These are phyloP conservation scores for Catocala fraxini DNA, from an alignment of 2,888 invertebrate species.

Conservation along the genomic window DNA sequence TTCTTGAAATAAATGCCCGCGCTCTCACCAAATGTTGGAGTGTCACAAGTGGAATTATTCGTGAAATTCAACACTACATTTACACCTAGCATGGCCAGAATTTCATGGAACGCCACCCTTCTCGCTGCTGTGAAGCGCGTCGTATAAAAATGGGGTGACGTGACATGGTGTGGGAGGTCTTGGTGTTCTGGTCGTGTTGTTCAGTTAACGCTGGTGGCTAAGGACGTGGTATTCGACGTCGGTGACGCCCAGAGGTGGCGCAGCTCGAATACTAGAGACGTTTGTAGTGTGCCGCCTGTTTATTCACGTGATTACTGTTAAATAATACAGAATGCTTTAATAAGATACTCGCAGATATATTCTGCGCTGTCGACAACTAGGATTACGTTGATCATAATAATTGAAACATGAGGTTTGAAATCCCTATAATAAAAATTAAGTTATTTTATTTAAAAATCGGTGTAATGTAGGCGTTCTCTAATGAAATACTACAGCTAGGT, in stretches of 20 bases:
- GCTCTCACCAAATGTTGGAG: constrained; percentile 62
- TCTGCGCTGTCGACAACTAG: too few species aligned
- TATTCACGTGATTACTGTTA: constrained; percentile 28
- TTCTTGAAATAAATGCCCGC: constrained; percentile 63
- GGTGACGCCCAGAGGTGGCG: constrained; percentile 54
- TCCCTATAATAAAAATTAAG: too few species aligned
- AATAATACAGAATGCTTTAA: constrained; percentile 18
- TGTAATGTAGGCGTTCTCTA: too few species aligned
- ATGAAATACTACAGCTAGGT: too few species aligned
- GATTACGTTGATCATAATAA: too few species aligned
- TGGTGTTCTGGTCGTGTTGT: constrained; percentile 54
- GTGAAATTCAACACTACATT: constrained; percentile 75
- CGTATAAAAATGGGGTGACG: constrained; percentile 28
- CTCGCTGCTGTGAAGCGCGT: constrained; percentile 5
- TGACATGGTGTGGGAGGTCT: constrained; percentile 42
- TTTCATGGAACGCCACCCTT: constrained; percentile 36
- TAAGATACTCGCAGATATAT: not conserved
- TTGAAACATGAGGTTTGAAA: too few species aligned
- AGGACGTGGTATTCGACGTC: constrained; percentile 61
- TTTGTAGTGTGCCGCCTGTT: constrained; percentile 36
- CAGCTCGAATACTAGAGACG: constrained; percentile 61
- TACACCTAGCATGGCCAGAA: constrained; percentile 60
- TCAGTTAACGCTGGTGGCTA: constrained; percentile 61
- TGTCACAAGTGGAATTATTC: constrained; percentile 71
- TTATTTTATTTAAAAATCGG: too few species aligned